Percentiles rank a stretch among this genome's conserved stretches.
Conservation (phyloP, 2,113 vertebrate species). For the Phocoena sinus region DNA sequence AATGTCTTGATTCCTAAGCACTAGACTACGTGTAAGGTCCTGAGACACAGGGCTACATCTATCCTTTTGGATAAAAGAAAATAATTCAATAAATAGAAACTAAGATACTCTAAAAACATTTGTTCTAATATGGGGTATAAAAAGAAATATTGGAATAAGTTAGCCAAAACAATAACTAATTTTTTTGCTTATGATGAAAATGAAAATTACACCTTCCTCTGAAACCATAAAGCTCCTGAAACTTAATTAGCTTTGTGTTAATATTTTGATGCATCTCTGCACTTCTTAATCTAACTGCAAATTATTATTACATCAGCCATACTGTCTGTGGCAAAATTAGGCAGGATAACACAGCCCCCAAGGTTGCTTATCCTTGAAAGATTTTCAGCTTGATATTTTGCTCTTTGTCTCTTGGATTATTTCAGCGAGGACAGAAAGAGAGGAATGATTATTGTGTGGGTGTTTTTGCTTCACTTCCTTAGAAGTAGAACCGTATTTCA, state of each 20-base stretch:
- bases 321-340: constrained; percentile 52
- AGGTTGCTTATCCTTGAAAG: constrained; percentile 48
- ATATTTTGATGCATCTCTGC: constrained; percentile 59
- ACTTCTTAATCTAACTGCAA: constrained; percentile 56
- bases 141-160: constrained; percentile 41
- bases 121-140: constrained; percentile 32
- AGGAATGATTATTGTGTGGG: constrained; percentile 61
- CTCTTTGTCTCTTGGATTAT: constrained; percentile 37
- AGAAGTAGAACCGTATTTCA: constrained; percentile 51
- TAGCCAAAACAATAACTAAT: constrained; percentile 26
- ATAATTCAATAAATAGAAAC: constrained; percentile 9
- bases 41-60: not conserved
- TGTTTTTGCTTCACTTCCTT: constrained; percentile 56
- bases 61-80: not conserved
- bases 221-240: constrained; percentile 54
- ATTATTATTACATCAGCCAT: constrained; percentile 53
- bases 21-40: not conserved
- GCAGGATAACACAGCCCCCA: not conserved
- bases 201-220: constrained; percentile 44
- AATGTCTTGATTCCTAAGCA: constrained; percentile 4
- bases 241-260: constrained; percentile 61
- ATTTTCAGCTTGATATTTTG: constrained; percentile 51
- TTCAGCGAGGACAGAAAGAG: constrained; percentile 41
- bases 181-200: constrained; percentile 48
- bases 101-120: constrained; percentile 22